Percentiles rank a stretch among this genome's conserved stretches.
phyloP scores from a whole-genome alignment of 2,888 invertebrate species.

The Deroplatys truncata region DNA sequence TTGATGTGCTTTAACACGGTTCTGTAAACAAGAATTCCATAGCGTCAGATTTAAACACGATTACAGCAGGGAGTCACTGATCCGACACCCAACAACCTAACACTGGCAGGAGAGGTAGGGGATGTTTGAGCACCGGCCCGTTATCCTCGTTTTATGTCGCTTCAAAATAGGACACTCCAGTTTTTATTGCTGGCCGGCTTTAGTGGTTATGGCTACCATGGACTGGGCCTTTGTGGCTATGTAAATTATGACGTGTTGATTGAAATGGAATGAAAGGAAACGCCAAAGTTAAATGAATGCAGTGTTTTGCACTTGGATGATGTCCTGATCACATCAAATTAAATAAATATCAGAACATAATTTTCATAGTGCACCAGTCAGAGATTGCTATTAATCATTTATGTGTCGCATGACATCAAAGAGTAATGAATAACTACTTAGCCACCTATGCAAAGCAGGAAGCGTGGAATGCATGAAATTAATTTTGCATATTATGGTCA shows the following conservation, averaged over 20 bases:
- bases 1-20: neutral
- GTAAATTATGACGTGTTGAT: neutral
- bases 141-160: neutral
- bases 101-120: neutral
- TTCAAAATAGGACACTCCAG: neutral
- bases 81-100: neutral
- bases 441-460: no score
- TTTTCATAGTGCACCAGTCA: neutral
- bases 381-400: neutral
- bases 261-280: neutral
- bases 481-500: no score
- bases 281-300: neutral
- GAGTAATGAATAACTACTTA: no score
- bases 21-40: neutral
- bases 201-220: neutral
- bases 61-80: neutral
- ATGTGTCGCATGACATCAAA: neutral
- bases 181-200: neutral
- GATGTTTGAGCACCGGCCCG: neutral
- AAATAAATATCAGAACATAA: neutral
- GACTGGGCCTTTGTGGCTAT: neutral
- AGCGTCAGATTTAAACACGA: neutral
- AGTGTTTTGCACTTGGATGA: neutral
- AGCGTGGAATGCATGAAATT: no score
- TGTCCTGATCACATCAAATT: neutral